A percentile compares a stretch with the other conserved stretches of the same genome.
phyloP scores from a whole-genome alignment of 2,113 vertebrate species.

The Apaloderma vittatum region DNA sequence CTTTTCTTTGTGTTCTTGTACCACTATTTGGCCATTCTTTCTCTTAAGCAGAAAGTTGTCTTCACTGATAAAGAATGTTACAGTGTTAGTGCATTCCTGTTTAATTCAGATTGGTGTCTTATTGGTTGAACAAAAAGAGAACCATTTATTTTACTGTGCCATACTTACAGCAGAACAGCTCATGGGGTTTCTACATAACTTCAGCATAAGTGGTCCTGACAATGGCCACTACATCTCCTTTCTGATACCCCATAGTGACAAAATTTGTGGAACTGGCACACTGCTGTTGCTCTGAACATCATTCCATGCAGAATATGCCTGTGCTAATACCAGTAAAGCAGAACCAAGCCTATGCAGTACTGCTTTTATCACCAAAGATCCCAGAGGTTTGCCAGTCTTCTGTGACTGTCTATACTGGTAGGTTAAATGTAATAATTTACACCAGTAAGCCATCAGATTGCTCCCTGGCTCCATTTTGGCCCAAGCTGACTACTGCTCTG shows the following conservation, averaged over 20 bases:
- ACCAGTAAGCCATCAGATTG: not conserved
- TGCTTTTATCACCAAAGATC: not conserved
- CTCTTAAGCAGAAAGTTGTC: not conserved
- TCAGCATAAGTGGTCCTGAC: not conserved
- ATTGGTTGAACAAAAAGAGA: not conserved
- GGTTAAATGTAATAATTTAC: not conserved
- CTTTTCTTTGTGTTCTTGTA: not conserved
- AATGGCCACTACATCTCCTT: not conserved
- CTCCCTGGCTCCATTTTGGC: not conserved
- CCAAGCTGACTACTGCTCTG: not conserved
- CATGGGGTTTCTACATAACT: not conserved
- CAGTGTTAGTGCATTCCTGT: not conserved
- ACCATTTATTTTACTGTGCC: not conserved
- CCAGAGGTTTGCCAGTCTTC: not conserved
- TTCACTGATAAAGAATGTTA: not conserved
- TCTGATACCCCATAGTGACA: not conserved
- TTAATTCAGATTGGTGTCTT: not conserved
- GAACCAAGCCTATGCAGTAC: not conserved
- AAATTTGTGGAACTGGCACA: not conserved
- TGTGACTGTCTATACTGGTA: not conserved
- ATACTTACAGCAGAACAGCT: not conserved
- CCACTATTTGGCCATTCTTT: not conserved
- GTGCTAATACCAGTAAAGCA: not conserved
- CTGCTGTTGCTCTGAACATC: not conserved
- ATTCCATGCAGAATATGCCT: not conserved